A percentile compares a stretch with the other conserved stretches of the same genome.
phyloP scores from a whole-genome alignment of 2,797 vertebrate genomes.

The Sebastes kiyomatsui region DNA sequence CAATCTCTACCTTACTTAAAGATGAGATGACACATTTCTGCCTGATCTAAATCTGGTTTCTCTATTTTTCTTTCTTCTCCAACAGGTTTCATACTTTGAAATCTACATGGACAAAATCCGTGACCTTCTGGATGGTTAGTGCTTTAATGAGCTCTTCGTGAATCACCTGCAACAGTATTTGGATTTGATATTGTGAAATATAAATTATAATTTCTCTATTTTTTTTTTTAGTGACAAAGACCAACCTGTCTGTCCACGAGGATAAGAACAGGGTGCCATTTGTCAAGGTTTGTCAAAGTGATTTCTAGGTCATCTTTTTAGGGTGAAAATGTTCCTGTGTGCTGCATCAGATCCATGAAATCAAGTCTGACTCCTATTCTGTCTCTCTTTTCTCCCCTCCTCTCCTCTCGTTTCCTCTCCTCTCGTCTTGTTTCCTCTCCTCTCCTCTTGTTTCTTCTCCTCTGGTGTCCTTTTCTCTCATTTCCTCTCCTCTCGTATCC shows the following conservation, averaged over 20 bases:
- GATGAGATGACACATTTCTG: not conserved
- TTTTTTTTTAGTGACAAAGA: conserved; percentile 91
- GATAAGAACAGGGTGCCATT: conserved; percentile 98
- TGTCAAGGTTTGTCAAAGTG: conserved; percentile 88
- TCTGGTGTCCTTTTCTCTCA: not conserved
- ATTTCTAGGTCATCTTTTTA: not conserved
- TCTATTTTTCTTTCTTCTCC: not conserved
- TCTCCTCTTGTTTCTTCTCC: not conserved
- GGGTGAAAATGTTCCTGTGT: not conserved
- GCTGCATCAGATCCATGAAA: not conserved
- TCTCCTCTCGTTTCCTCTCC: not conserved
- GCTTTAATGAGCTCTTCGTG: not conserved
- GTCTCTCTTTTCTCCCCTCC: not conserved
- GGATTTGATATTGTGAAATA: not conserved
- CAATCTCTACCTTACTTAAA: not conserved
- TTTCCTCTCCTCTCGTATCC: not conserved
- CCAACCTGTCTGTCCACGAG: conserved; percentile 96
- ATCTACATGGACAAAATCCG: conserved; percentile 99
- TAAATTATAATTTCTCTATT: not conserved
- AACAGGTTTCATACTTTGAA: conserved; percentile 96
- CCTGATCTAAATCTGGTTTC: not conserved
- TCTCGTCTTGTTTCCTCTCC: not conserved
- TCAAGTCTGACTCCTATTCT: not conserved
- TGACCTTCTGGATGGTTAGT: conserved; percentile 94
- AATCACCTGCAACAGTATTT: not conserved